phyloP scores from a whole-genome alignment of 1,140 invertebrate species.

The Hetaerina americana region DNA sequence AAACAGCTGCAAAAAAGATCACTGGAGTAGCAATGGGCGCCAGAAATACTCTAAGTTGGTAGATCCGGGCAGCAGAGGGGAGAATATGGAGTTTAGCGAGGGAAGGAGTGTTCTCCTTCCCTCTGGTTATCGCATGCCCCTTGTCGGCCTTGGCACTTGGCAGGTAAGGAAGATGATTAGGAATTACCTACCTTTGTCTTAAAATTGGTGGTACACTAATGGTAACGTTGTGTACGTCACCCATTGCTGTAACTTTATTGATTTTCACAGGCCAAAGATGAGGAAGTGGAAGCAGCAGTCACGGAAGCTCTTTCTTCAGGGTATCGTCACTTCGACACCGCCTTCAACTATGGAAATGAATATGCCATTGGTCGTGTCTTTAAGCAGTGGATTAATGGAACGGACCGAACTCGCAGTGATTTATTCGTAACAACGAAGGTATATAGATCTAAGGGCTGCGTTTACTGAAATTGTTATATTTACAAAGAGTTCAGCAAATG shows the following conservation, averaged over 20 bases:
- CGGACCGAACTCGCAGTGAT: constrained; percentile 27
- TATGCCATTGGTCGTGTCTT: constrained; percentile 28
- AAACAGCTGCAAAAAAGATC: not conserved
- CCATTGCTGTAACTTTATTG: constrained; percentile 2
- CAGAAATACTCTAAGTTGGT: not conserved
- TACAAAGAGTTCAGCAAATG: constrained; percentile 36
- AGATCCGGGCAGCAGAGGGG: not conserved
- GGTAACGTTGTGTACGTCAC: constrained; percentile 24
- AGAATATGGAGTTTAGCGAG: constrained; percentile 10
- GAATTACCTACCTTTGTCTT: not conserved
- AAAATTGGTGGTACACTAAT: constrained; percentile 13
- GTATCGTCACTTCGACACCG: constrained; percentile 58
- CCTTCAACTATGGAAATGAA: constrained; percentile 41
- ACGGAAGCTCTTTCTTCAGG: constrained; percentile 51
- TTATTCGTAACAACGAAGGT: constrained; percentile 47
- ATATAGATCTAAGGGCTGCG: not conserved
- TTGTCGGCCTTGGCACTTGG: constrained; percentile 66
- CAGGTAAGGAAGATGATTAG: constrained; percentile 30
- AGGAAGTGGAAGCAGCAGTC: constrained; percentile 43
- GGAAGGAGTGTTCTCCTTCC: constrained; percentile 15
- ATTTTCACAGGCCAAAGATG: constrained; percentile 27
- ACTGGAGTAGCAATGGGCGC: not conserved
- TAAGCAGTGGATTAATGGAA: constrained; percentile 25
- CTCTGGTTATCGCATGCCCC: constrained; percentile 50
- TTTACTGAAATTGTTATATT: constrained; percentile 19